These are phyloP conservation scores for Incurvaria masculella DNA, from an alignment of 2,888 invertebrate species.

Conservation along the genomic window DNA sequence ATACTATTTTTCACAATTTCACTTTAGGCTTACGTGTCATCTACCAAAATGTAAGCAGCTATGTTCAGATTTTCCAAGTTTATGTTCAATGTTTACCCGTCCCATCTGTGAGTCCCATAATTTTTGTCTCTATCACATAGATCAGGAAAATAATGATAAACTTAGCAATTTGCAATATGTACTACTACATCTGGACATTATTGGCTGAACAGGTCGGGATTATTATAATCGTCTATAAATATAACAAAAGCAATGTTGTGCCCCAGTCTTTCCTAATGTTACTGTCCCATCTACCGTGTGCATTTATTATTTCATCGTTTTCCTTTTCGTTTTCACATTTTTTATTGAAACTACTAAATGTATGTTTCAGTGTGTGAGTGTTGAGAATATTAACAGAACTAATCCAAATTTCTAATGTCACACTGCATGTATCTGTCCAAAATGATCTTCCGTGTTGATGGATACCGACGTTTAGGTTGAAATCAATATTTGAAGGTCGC, in stretches of 20 bases:
- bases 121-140: too few relatives aligned
- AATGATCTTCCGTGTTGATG: neutral
- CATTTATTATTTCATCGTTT: neutral
- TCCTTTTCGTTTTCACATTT: neutral
- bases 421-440: neutral
- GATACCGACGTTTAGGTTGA: neutral
- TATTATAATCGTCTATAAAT: conserved; percentile 22
- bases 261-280: conserved; percentile 67
- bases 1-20: too few relatives aligned
- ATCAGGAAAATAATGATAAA: too few relatives aligned
- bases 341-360: neutral
- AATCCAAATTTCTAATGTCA: neutral
- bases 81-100: too few relatives aligned
- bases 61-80: too few relatives aligned
- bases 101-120: too few relatives aligned
- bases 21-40: too few relatives aligned
- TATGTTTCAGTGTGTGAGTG: neutral
- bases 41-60: too few relatives aligned
- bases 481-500: neutral
- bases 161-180: too few relatives aligned
- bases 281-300: conserved; percentile 29
- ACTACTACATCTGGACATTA: too few relatives aligned
- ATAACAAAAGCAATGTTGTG: conserved; percentile 74
- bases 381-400: neutral
- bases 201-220: conserved; percentile 3